phyloP scores from a whole-genome alignment of 2,888 invertebrate species.

The Limenitis camilla region DNA sequence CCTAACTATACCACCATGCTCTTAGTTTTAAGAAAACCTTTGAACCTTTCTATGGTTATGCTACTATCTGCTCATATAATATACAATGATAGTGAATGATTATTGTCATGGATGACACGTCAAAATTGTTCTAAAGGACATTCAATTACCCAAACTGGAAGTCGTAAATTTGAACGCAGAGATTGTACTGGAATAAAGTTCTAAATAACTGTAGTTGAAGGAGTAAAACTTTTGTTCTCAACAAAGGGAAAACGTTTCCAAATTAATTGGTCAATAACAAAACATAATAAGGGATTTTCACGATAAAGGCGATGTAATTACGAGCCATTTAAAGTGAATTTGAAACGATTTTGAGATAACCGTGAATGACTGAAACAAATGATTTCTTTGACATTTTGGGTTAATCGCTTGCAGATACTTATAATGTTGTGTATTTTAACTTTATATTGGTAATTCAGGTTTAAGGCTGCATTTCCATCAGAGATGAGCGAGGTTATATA shows the following conservation, averaged over 20 bases:
- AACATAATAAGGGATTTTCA: conserved; percentile 1
- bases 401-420: too few relatives aligned
- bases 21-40: too few relatives aligned
- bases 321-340: conserved; percentile 1
- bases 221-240: conserved; percentile 3
- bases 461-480: too few relatives aligned
- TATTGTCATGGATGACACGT: too few relatives aligned
- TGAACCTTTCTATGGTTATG: too few relatives aligned
- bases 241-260: conserved; percentile 1
- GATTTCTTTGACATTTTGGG: too few relatives aligned
- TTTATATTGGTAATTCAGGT: too few relatives aligned
- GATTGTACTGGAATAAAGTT: not conserved
- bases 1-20: too few relatives aligned
- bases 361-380: not conserved
- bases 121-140: not conserved
- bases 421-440: too few relatives aligned
- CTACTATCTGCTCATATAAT: too few relatives aligned
- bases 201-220: conserved; percentile 9
- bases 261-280: conserved; percentile 9
- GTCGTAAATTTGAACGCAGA: conserved; percentile 2
- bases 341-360: not conserved
- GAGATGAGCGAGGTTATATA: too few relatives aligned
- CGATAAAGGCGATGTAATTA: conserved; percentile 2
- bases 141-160: conserved; percentile 1
- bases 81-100: too few relatives aligned